phyloP scores from a whole-genome alignment of 2,888 invertebrate species.

The Zele albiditarsus region DNA sequence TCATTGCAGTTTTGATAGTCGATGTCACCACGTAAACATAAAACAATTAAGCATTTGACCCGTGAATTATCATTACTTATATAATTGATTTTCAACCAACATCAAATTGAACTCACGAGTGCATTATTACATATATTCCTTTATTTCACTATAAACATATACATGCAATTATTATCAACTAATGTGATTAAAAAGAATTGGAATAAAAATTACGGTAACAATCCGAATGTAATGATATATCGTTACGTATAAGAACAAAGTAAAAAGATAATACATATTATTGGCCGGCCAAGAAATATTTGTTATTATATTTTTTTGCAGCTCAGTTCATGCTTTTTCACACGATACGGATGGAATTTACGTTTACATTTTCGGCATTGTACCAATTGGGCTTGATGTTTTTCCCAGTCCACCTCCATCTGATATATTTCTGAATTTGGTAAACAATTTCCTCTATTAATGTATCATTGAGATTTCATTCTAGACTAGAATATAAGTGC shows the following conservation, averaged over 20 bases:
- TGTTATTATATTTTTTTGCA: slow-evolving; percentile 23
- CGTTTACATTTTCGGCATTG: slow-evolving; percentile 60
- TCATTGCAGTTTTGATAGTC: too few relatives aligned
- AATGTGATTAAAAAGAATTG: neutral
- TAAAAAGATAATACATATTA: neutral
- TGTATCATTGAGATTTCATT: slow-evolving; percentile 1
- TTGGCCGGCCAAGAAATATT: neutral
- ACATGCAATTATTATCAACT: neutral
- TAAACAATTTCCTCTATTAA: slow-evolving; percentile 2
- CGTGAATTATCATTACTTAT: neutral
- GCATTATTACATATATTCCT: neutral
- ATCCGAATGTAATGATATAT: slow-evolving; percentile 7
- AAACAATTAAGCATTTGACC: too few relatives aligned
- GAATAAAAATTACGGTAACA: neutral
- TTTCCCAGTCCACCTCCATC: slow-evolving; percentile 59
- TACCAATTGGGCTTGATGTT: slow-evolving; percentile 57
- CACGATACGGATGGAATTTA: slow-evolving; percentile 58
- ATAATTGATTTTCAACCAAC: neutral
- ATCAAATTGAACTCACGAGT: too few relatives aligned
- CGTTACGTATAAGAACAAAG: neutral
- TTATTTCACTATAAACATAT: neutral
- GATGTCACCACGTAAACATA: too few relatives aligned
- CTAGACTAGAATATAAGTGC: neutral
- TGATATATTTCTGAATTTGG: slow-evolving; percentile 45
- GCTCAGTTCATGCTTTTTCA: slow-evolving; percentile 55